A percentile compares a stretch with the other conserved stretches of the same genome.
These are phyloP conservation scores for Sphaeridia pumilis DNA, from an alignment of 2,888 invertebrate species.

Conservation along the genomic window DNA sequence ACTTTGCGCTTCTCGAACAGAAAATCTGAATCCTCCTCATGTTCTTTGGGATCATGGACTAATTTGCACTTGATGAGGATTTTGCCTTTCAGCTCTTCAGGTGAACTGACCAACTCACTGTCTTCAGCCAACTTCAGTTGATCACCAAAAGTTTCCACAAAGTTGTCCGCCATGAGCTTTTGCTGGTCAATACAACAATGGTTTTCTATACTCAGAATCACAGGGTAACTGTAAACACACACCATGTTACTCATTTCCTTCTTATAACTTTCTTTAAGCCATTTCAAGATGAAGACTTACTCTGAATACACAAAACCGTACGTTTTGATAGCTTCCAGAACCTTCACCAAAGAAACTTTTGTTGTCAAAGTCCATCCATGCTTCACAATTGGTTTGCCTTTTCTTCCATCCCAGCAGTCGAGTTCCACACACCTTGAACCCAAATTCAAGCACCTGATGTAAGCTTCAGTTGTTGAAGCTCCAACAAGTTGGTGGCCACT, in stretches of 20 bases:
- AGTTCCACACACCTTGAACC: constrained; percentile 86
- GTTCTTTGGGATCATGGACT: not conserved
- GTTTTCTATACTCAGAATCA: constrained; percentile 83
- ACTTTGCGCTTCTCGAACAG: constrained; percentile 5
- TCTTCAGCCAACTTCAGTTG: constrained; percentile 67
- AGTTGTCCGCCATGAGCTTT: constrained; percentile 72
- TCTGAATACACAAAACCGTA: constrained; percentile 88
- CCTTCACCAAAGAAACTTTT: constrained; percentile 87
- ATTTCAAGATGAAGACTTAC: constrained; percentile 44
- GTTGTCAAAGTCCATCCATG: constrained; percentile 96
- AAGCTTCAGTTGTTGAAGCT: constrained; percentile 92
- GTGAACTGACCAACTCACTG: constrained; percentile 68
- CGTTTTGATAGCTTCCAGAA: constrained; percentile 81
- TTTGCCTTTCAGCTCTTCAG: constrained; percentile 47
- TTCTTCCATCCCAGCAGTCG: constrained; percentile 97
- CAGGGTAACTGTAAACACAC: constrained; percentile 51
- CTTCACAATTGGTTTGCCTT: constrained; percentile 84
- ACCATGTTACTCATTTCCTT: not conserved
- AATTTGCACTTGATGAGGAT: constrained; percentile 16
- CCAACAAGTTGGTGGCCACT: constrained; percentile 96
- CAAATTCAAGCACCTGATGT: constrained; percentile 76
- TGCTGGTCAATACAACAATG: constrained; percentile 83
- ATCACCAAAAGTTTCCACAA: constrained; percentile 72
- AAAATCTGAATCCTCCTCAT: constrained; percentile 42
- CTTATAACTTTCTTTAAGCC: too few relatives aligned